Base-by-base conservation (phyloP, 2,113 vertebrate genomes). In the Lagopus muta region DNA sequence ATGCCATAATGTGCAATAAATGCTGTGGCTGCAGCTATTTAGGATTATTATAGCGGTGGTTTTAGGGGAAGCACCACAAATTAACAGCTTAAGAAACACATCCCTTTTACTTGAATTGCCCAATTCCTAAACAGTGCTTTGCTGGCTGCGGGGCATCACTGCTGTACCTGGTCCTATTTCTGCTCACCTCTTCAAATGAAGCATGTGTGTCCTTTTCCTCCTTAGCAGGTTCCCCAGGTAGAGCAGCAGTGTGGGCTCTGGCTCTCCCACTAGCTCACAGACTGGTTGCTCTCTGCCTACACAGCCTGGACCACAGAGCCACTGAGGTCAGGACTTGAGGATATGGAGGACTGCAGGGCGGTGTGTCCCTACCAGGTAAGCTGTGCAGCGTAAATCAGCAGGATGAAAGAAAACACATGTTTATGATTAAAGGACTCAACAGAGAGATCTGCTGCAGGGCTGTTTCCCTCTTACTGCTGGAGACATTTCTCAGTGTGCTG, bases 1-100 rank as follows among this genome's bases (percentile, higher is more conserved):
- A 88, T 57, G 95, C 97, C 97, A 96, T 78, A 83, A 69, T 78
- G 90, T 43, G 73, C 93, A 91, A 91, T 96, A 96, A 97, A 82
- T 89, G 97, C 97, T 96, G 95, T 34, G 93, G 95, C 96, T 96
- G 95, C 96, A 97, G 94, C 73, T 84, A 91, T 87, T 90, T 25
- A 55, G 72, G 88, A 55, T 97, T 95, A 93, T 86, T 91, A 92
- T 92, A 95, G 95, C 87, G 94, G 78, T 95, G 95, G 88, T 55
- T 97, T 90, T 78, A 76, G 82, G 86, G 84, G 83, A 70, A 92
- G 47, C 48, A 96, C 70, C 91, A 91, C 96, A 96, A 97, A 94
- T 96, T 93, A 97, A 93, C 95, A 95, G 90, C 87, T 86, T 4
- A 11, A 91, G 96, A 94, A 97, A 96, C 66, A 20, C 5, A 62